Conservation (phyloP, 2,113 vertebrate species). For the Periophthalmodon schlosseri region DNA sequence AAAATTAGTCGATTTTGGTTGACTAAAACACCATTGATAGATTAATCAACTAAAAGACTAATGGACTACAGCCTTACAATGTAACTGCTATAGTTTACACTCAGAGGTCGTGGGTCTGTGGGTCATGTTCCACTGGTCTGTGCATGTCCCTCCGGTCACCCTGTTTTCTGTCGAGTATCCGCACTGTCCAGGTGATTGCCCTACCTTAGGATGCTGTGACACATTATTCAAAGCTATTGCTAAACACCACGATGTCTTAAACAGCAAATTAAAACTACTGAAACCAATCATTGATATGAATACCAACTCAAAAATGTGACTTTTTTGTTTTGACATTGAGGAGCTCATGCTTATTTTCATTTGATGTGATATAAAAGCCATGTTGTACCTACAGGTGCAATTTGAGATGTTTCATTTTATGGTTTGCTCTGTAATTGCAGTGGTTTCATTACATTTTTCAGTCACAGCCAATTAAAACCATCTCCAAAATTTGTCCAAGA, state of each 20-base stretch:
- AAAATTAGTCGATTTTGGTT: no score
- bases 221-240: not conserved
- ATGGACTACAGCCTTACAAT: no score
- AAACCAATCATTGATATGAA: not conserved
- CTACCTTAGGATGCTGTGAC: no score
- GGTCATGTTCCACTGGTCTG: not conserved
- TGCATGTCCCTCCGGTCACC: not conserved
- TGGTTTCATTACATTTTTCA: conserved; percentile 1
- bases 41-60: no score
- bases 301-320: not conserved
- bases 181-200: not conserved
- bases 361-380: conserved; percentile 11
- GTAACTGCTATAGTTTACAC: not conserved
- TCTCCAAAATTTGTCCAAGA: not conserved
- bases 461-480: not conserved
- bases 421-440: conserved; percentile 5
- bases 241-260: not conserved
- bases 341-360: conserved; percentile 2
- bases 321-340: not conserved
- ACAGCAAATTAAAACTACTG: not conserved
- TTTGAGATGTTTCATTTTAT: not conserved
- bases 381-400: not conserved
- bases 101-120: not conserved
- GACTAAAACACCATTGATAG: no score
- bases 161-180: not conserved